Evolutionary conservation across 2,797 vertebrate species (phyloP).

Genomic region (Mormyrus hasselquistii): DNA sequence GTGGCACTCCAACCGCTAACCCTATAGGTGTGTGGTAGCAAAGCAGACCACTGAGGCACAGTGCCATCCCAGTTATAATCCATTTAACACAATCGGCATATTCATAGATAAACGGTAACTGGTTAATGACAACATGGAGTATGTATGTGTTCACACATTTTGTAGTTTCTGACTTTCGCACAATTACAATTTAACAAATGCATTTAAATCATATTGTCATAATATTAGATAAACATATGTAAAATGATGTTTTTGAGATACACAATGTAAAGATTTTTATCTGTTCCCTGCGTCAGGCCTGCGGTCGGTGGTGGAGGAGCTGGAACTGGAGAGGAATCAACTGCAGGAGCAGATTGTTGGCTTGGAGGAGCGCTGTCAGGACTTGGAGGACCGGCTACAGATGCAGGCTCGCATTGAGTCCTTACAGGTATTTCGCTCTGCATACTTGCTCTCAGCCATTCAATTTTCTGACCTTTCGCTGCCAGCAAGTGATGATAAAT

Average conservation of each 20-base stretch:
- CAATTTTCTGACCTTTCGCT: background rate
- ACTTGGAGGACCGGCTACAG: conserved; percentile 78
- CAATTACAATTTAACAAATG: background rate
- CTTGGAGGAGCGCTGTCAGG: conserved; percentile 78
- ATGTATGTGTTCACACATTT: background rate
- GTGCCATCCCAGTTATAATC: background rate
- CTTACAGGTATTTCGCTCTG: conserved; percentile 67
- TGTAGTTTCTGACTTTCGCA: background rate
- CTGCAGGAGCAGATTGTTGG: conserved; percentile 85
- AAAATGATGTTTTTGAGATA: background rate
- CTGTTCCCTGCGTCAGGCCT: conserved; percentile 56
- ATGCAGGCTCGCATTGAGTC: conserved; percentile 78
- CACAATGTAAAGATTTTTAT: background rate
- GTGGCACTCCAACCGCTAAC: background rate
- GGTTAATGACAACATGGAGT: background rate
- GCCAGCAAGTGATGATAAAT: background rate
- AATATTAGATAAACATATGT: background rate
- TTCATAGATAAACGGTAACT: background rate
- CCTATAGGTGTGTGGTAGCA: background rate
- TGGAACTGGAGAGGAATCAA: conserved; percentile 86
- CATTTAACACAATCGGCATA: background rate
- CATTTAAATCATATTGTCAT: background rate
- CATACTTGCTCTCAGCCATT: background rate
- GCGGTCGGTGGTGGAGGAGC: conserved; percentile 77
- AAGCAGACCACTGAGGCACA: background rate